Conservation (phyloP, 1,140 invertebrate species). For the Drosophila grimshawi region DNA sequence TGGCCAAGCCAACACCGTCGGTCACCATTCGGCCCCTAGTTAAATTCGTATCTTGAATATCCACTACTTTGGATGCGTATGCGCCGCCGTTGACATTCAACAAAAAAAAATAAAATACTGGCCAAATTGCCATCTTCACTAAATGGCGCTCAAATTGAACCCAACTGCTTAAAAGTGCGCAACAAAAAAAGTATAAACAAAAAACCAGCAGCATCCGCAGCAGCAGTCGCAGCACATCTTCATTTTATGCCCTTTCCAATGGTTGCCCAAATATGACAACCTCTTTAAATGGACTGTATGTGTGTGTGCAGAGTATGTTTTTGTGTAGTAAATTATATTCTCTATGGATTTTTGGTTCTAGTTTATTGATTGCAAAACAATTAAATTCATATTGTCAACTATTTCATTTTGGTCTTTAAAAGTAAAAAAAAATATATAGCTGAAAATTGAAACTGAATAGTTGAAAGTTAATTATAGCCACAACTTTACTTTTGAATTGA, state of each 20-base stretch:
- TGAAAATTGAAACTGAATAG: no score
- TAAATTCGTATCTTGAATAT: background rate
- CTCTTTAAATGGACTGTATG: background rate
- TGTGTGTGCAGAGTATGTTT: background rate
- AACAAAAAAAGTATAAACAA: background rate
- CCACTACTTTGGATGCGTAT: slow-evolving; percentile 55
- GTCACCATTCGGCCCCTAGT: background rate
- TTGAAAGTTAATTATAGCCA: no score
- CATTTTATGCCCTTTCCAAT: slow-evolving; percentile 40
- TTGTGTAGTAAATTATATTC: background rate
- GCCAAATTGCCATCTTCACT: slow-evolving; percentile 26
- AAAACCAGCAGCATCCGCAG: background rate
- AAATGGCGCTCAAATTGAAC: slow-evolving; percentile 75
- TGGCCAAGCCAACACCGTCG: slow-evolving; percentile 53
- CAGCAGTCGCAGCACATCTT: slow-evolving; percentile 34
- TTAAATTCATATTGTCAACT: background rate
- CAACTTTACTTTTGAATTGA: no score
- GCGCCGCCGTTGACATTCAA: slow-evolving; percentile 72
- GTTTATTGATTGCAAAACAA: background rate
- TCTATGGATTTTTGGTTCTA: background rate
- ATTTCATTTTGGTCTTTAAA: no score
- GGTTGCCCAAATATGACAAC: background rate
- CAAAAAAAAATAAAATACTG: slow-evolving; percentile 21
- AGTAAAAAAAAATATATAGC: no score
- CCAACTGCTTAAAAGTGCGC: slow-evolving; percentile 37